Conservation (phyloP, 1,140 invertebrate genomes). For the Protaetia brevitarsis region DNA sequence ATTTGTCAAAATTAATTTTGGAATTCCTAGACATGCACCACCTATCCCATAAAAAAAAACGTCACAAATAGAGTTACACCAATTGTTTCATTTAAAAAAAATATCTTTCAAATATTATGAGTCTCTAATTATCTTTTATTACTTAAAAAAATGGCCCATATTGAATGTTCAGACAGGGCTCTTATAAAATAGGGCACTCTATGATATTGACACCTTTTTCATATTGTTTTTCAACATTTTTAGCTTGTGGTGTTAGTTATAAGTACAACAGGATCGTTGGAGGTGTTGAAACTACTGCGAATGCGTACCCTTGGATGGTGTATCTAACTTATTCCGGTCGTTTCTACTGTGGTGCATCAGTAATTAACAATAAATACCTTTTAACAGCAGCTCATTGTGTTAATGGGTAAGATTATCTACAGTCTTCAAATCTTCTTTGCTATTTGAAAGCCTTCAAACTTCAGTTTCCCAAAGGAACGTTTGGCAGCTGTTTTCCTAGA, state of each 20-base stretch:
- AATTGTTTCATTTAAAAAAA: too few relatives aligned
- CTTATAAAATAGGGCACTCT: too few relatives aligned
- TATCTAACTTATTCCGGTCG: slow-evolving; percentile 62
- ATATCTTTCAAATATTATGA: slow-evolving; percentile 17
- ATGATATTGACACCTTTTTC: too few relatives aligned
- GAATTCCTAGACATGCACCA: too few relatives aligned
- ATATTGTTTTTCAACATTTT: slow-evolving; percentile 29
- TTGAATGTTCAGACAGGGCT: too few relatives aligned
- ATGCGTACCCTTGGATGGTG: slow-evolving; percentile 74
- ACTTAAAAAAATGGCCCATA: neutral
- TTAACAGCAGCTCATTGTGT: slow-evolving; percentile 68
- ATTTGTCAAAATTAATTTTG: too few relatives aligned
- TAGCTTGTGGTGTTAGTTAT: slow-evolving; percentile 64
- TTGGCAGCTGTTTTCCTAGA: slow-evolving; percentile 67
- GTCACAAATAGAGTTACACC: too few relatives aligned
- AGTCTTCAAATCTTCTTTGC: neutral
- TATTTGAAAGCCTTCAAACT: slow-evolving; percentile 21
- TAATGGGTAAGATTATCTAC: slow-evolving; percentile 52
- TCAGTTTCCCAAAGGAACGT: slow-evolving; percentile 59
- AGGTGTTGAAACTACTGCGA: slow-evolving; percentile 61
- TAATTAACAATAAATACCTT: slow-evolving; percentile 68
- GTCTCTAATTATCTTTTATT: too few relatives aligned
- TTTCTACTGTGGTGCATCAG: slow-evolving; percentile 71
- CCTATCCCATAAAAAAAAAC: too few relatives aligned
- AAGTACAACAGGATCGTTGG: slow-evolving; percentile 69